Evolutionary conservation across 2,888 invertebrate genomes (phyloP).

Genomic region (Hermaeophaga mercurialis): DNA sequence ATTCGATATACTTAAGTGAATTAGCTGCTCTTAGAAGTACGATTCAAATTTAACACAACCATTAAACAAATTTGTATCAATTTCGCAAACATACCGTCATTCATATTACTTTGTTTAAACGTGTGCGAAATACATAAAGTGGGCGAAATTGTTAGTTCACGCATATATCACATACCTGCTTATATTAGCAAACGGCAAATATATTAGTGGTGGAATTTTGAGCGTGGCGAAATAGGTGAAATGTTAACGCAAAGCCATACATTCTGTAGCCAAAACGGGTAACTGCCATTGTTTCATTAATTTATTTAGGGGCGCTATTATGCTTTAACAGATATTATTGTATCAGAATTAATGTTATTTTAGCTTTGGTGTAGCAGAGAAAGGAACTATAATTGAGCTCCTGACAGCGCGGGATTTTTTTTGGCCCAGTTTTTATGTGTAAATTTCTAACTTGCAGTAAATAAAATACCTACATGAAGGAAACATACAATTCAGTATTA

Average conservation of each 20-base stretch:
- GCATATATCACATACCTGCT: conserved; percentile 7
- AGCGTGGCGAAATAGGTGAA: conserved; percentile 15
- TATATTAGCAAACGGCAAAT: conserved; percentile 15
- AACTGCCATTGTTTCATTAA: conserved; percentile 14
- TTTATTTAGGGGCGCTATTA: conserved; percentile 11
- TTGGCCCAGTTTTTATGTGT: no score
- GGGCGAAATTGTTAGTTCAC: conserved; percentile 2
- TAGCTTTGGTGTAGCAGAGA: no score
- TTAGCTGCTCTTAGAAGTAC: no score
- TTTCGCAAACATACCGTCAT: conserved; percentile 18
- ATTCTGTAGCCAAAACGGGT: conserved; percentile 15
- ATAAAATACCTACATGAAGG: no score
- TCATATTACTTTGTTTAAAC: conserved; percentile 19
- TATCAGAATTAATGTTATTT: no score
- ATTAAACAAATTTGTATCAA: conserved; percentile 25
- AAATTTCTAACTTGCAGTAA: no score
- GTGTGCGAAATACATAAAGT: conserved; percentile 23
- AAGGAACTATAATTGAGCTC: no score
- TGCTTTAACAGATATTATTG: no score
- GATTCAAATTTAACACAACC: conserved; percentile 19
- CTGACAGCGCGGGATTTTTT: no score
- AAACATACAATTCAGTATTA: no score
- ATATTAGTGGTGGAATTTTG: conserved; percentile 15
- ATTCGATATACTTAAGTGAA: no score
- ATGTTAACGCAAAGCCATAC: conserved; percentile 11